These are phyloP conservation scores for Melopsittacus undulatus DNA, from an alignment of 2,797 vertebrate genomes.

Conservation along the genomic window DNA sequence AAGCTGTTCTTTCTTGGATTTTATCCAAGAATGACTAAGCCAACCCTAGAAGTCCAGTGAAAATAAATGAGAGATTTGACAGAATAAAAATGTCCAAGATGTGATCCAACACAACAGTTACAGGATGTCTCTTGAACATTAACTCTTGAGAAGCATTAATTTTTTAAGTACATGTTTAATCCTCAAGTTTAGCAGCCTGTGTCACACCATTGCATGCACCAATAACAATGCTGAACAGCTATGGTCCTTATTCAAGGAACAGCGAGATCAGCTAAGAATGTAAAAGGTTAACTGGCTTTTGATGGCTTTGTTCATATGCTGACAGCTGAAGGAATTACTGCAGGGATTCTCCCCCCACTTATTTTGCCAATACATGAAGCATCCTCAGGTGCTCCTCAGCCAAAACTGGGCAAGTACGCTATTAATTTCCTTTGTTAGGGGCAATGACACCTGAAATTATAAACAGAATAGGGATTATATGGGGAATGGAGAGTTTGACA, in stretches of 20 bases:
- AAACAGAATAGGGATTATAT: background rate
- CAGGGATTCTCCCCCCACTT: background rate
- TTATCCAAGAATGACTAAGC: conserved; percentile 9
- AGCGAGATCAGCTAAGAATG: fast-evolving
- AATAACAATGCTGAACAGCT: background rate
- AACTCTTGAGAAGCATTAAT: background rate
- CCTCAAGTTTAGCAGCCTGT: background rate
- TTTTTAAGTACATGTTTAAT: background rate
- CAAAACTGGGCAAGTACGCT: background rate
- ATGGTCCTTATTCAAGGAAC: background rate
- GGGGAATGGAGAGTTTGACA: background rate
- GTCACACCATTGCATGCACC: background rate
- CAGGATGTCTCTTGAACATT: background rate
- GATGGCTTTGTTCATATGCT: background rate
- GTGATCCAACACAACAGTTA: background rate
- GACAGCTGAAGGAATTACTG: background rate
- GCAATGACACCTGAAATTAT: background rate
- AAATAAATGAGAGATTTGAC: conserved; percentile 8
- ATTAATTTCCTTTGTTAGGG: background rate
- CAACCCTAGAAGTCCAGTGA: background rate
- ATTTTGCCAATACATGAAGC: background rate
- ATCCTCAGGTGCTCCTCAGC: background rate
- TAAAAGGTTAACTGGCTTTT: background rate
- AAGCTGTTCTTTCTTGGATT: background rate
- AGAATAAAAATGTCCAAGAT: background rate